Base-by-base conservation (phyloP, 2,888 invertebrate genomes). In the Apamea sordens region DNA sequence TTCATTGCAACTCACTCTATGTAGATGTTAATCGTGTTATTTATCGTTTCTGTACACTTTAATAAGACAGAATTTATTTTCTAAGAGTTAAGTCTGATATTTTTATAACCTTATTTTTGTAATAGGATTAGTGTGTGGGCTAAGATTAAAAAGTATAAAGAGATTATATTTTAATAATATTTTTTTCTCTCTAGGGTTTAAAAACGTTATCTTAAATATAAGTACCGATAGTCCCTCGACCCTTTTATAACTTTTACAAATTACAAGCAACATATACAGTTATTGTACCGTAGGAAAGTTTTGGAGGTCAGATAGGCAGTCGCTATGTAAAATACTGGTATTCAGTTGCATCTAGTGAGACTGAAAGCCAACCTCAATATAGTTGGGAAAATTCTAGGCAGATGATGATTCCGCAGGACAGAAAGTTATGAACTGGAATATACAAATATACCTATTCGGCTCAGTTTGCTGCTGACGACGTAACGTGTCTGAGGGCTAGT, bases 1-100 rank as follows among this genome's bases (percentile, higher is more conserved):
- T 77, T 70, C 72, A 77, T 75, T 80, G 73, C 78, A 77, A 75
- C 78, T 74, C 11, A 50, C 32, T 85, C 53, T 28, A 36, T 36
- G 36, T 36, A 75, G 80, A 87, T 79, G 64, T 18, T 79, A 73
- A 86, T 87, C 86, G 73, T 10, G 59, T 80, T 83, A 83, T 76
- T 86, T 83, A 86, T 88, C 7, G 69, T 47, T 36, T 78, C 44
- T 65, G 67, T 73, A 68, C 53, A 63, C 24, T 74, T 61, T 61
- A 61, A 61, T 73, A 73, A 68, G n/a, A 47, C 4, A 44, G 0
- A 59, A 67, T 83, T 69, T 73, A 82, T 73, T 59, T 69, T 84
- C 28, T n/a, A 24, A 63, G 10, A 59, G 56, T 13, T 10, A 18
- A 21, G 50, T 44, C 44, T n/a, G 36, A 0, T 69, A 71, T 72